Percentiles rank a stretch among this genome's conserved stretches.
phyloP scores from a whole-genome alignment of 2,888 invertebrate genomes.

The Oscheius myriophilus region DNA sequence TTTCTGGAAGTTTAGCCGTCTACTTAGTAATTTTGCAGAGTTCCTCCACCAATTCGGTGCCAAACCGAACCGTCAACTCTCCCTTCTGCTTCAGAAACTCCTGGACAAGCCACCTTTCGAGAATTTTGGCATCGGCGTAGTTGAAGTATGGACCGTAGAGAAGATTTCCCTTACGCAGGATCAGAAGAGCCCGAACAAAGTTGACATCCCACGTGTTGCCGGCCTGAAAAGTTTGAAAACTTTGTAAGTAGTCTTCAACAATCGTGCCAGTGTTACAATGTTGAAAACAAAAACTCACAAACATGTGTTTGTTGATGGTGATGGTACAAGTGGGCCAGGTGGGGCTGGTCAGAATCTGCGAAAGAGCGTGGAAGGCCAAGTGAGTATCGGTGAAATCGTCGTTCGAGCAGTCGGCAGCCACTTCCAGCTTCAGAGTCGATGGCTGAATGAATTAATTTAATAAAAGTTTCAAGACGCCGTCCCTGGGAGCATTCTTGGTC shows the following conservation, averaged over 20 bases:
- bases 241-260: too few relatives aligned
- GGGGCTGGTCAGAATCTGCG: not conserved
- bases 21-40: too few relatives aligned
- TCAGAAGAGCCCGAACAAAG: not conserved
- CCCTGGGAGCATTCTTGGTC: too few relatives aligned
- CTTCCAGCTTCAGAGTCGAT: constrained; percentile 3
- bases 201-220: not conserved
- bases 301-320: not conserved
- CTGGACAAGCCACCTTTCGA: not conserved
- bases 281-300: too few relatives aligned
- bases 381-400: not conserved
- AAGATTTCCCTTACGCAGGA: not conserved
- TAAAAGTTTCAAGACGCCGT: too few relatives aligned
- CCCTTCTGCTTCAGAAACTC: too few relatives aligned
- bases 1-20: too few relatives aligned
- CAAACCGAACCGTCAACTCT: too few relatives aligned
- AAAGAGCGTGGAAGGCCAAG: constrained; percentile 12
- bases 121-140: not conserved
- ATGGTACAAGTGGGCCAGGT: constrained; percentile 12
- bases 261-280: constrained; percentile 4
- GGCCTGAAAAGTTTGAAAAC: too few relatives aligned
- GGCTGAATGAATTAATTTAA: constrained; percentile 10
- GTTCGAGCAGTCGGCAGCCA: not conserved
- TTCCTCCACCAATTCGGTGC: too few relatives aligned
- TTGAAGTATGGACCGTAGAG: constrained; percentile 17